Evolutionary conservation across 1,140 invertebrate genomes (phyloP), one percentile per base, ranked within the genome.

Genomic region (Diachasmimorpha longicaudata): DNA sequence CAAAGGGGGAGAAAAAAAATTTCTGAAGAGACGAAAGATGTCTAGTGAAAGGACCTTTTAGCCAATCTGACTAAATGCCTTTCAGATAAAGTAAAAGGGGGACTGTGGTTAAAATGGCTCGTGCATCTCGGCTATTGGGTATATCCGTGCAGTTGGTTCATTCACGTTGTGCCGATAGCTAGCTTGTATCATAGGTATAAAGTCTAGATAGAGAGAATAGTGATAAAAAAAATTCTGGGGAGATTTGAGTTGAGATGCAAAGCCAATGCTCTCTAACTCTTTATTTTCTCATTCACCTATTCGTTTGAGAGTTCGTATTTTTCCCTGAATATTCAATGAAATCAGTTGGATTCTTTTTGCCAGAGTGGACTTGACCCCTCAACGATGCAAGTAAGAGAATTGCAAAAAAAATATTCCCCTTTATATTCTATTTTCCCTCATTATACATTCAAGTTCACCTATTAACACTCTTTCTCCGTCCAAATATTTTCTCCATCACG

Each of bases 41-140:
- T 85, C 81, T 83, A 85, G 85, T 86, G 84, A 86, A 86, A 86
- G 85, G 85, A 81, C 80, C 85, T 88, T 87, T 88, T 84, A 82
- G 84, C 87, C 74, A 76, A 76, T 76, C 87, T 84, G 81, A 84
- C 84, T 88, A 87, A 87, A 88, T 87, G 85, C 82, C 83, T 88
- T 88, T 88, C 86, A 87, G 81, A 76, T 14, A 13, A 55, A 76
- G 69, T 36, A 75, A 79, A 72, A 55, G 74, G 76, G 81, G 72
- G 76, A 79, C 81, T 75, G 66, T 79, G 81, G 81, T 84, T 85
- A 83, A 87, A 88, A 87, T 87, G 82, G 4, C 39, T 42, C 39
- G 9, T 13, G 13, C 39, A 42, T 42, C 39, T 42, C 39, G 31
- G 31, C 31, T 31, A 31, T 31, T 31, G 31, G 31, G 31, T 31